Evolutionary conservation across 2,113 vertebrate species (phyloP).

Genomic region (Ptilonorhynchus violaceus): DNA sequence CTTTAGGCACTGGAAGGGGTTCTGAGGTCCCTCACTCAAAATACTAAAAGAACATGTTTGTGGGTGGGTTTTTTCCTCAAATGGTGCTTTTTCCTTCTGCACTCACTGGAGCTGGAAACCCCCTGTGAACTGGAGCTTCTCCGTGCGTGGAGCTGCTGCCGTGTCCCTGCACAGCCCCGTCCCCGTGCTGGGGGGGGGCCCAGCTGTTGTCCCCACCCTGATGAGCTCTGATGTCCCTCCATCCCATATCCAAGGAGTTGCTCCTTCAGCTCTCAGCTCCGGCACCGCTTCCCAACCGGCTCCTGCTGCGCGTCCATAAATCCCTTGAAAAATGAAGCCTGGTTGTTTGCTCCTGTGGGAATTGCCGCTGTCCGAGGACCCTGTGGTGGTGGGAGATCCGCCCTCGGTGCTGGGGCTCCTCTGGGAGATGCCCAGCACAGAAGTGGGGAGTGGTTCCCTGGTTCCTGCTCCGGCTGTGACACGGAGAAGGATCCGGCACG

Average conservation of each 20-base stretch:
- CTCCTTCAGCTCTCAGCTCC: neutral
- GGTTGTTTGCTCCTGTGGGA: neutral
- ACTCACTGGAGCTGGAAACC: neutral
- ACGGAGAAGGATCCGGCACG: accelerated
- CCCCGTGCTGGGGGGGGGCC: neutral
- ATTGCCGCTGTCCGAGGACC: neutral
- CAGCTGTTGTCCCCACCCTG: neutral
- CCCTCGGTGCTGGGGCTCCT: neutral
- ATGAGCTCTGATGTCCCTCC: neutral
- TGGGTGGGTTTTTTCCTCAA: neutral
- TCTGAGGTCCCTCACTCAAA: neutral
- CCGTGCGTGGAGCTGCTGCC: accelerated
- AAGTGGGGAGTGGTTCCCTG: accelerated
- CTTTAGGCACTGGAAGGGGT: neutral
- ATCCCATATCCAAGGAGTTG: neutral
- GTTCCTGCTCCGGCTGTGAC: accelerated
- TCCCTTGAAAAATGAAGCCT: accelerated
- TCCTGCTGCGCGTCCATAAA: neutral
- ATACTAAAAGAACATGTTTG: accelerated
- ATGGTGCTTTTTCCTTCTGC: neutral
- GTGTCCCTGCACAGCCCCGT: neutral
- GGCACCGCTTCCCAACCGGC: neutral
- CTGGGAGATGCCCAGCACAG: neutral
- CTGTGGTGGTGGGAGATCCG: accelerated
- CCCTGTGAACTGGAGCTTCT: accelerated